Evolutionary conservation across 2,888 invertebrate genomes (phyloP).

Genomic region (Dryocosmus kuriphilus): DNA sequence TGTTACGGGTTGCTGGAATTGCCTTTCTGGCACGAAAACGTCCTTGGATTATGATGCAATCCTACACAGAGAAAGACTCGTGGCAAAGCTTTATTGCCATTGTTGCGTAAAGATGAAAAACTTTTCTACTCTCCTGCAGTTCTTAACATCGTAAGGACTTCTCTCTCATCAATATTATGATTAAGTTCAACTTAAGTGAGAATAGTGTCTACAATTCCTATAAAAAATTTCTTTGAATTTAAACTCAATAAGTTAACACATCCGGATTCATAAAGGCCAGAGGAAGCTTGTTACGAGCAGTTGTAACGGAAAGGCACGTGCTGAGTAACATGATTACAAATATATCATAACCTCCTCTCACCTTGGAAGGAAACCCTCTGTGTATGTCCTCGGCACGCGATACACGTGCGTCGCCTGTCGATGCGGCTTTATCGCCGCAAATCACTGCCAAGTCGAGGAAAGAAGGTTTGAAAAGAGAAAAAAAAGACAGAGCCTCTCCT

Average conservation of each 20-base stretch:
- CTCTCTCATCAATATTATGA: constrained; percentile 31
- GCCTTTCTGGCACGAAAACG: constrained; percentile 62
- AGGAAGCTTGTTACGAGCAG: constrained; percentile 73
- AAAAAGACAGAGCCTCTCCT: constrained; percentile 22
- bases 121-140: neutral
- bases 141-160: neutral
- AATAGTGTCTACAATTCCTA: neutral
- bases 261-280: constrained; percentile 55
- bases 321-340: constrained; percentile 75
- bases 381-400: constrained; percentile 62
- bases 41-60: constrained; percentile 68
- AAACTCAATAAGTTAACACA: neutral
- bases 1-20: constrained; percentile 66
- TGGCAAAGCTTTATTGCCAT: constrained; percentile 23
- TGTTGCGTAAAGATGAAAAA: constrained; percentile 28
- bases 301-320: constrained; percentile 76
- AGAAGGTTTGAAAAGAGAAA: constrained; percentile 47
- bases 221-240: neutral
- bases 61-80: constrained; percentile 45
- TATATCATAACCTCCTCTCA: constrained; percentile 73
- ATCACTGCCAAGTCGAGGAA: constrained; percentile 67
- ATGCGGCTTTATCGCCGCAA: constrained; percentile 73
- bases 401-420: constrained; percentile 75
- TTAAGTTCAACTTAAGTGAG: neutral
- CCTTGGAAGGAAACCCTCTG: constrained; percentile 45